Conservation (phyloP, 2,797 vertebrate species). For the Tiaroga cobitis region DNA sequence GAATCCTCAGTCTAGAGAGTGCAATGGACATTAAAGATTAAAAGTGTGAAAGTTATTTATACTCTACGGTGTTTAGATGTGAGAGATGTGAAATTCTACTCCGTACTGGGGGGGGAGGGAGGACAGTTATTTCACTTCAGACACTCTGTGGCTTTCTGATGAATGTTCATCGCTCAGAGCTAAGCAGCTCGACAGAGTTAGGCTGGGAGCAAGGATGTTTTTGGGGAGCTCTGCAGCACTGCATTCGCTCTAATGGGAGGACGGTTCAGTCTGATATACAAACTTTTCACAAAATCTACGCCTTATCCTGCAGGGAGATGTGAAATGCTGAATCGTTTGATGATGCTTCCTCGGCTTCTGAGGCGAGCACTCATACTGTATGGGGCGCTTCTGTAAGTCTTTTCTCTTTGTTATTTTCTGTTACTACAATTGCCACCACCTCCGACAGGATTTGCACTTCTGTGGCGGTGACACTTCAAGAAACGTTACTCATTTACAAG, state of each 20-base stretch:
- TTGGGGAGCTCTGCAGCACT: constrained; percentile 17
- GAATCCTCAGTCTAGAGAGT: constrained; percentile 53
- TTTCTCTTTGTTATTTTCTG: constrained; percentile 48
- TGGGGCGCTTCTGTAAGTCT: constrained; percentile 44
- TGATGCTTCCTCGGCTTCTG: constrained; percentile 48
- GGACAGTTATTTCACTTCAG: constrained; percentile 55
- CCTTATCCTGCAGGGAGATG: constrained; percentile 49
- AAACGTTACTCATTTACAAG: constrained; percentile 49
- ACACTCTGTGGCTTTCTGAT: constrained; percentile 53
- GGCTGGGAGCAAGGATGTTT: constrained; percentile 38
- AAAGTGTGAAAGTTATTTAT: constrained; percentile 65
- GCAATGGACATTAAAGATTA: constrained; percentile 63
- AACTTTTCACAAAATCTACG: constrained; percentile 53
- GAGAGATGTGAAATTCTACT: constrained; percentile 50
- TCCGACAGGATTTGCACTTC: constrained; percentile 46
- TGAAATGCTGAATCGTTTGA: constrained; percentile 53
- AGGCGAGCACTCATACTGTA: constrained; percentile 44
- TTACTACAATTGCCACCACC: constrained; percentile 49
- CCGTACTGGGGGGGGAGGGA: constrained; percentile 39
- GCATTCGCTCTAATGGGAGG: constrained; percentile 46
- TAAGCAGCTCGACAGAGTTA: constrained; percentile 33
- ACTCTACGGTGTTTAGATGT: constrained; percentile 62
- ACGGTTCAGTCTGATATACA: constrained; percentile 55
- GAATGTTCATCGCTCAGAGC: constrained; percentile 36
- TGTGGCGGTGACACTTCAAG: constrained; percentile 34